Conservation (phyloP, 2,797 vertebrate species). For the Halcyon smyrnensis region DNA sequence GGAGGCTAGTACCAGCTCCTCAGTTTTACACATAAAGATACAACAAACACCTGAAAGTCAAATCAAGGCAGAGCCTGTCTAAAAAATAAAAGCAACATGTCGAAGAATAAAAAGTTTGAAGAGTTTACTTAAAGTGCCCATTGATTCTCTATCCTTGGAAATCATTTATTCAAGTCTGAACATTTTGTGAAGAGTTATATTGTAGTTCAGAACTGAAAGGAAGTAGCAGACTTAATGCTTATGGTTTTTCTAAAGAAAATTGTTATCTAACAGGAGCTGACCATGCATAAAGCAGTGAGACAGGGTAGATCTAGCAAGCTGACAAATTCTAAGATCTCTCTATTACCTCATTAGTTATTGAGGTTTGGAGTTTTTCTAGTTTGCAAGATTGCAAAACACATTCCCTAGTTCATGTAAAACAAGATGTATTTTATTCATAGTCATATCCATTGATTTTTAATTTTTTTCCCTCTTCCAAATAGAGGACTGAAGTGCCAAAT, state of each 20-base stretch:
- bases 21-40: neutral
- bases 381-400: neutral
- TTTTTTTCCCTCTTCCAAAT: neutral
- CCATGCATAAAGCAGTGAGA: neutral
- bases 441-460: accelerated
- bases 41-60: neutral
- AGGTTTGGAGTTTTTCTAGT: neutral
- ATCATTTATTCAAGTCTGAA: neutral
- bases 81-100: neutral
- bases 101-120: neutral
- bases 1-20: neutral
- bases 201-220: neutral
- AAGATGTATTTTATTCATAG: neutral
- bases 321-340: neutral
- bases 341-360: neutral
- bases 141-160: neutral
- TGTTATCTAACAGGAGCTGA: neutral
- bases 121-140: accelerated
- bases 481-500: neutral
- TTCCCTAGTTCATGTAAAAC: neutral
- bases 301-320: neutral
- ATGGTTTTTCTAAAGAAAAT: neutral
- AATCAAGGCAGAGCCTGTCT: neutral
- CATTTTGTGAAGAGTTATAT: neutral
- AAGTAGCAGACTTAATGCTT: neutral